A percentile compares a stretch with the other conserved stretches of the same genome.
These are phyloP conservation scores for Platygyra sinensis DNA, from an alignment of 64 coral and sea anemone genomes.

Conservation along the genomic window DNA sequence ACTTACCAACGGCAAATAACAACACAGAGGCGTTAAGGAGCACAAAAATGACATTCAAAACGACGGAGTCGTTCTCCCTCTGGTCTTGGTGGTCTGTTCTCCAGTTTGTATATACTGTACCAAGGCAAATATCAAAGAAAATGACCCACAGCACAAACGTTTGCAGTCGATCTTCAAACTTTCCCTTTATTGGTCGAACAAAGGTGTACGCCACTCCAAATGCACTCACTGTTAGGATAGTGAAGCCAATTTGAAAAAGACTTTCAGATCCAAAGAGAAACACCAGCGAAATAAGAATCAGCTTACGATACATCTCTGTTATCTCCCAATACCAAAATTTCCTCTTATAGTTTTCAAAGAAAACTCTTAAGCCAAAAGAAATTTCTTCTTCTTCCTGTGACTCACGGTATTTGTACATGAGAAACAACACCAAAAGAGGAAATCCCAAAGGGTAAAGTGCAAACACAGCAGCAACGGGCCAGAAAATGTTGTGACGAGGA, in stretches of 20 bases:
- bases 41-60: not conserved
- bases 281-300: not conserved
- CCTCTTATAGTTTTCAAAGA: constrained; percentile 11
- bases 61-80: not conserved
- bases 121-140: constrained; percentile 1
- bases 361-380: constrained; percentile 4
- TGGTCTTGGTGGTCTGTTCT: too few species aligned
- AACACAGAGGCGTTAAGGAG: not conserved
- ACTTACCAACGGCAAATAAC: constrained; percentile 7
- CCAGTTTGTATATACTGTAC: not conserved
- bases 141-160: constrained; percentile 1
- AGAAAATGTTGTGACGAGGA: constrained; percentile 32
- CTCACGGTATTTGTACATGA: constrained; percentile 58
- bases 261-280: not conserved
- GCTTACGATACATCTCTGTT: constrained; percentile 13
- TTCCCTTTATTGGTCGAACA: not conserved
- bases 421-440: constrained; percentile 54
- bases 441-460: constrained; percentile 73
- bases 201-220: constrained; percentile 13
- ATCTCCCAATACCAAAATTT: constrained; percentile 23
- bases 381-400: not conserved
- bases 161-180: constrained; percentile 21
- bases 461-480: constrained; percentile 42
- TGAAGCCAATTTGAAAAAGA: not conserved
- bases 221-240: not conserved